Evolutionary conservation across 1,140 invertebrate genomes (phyloP), one percentile per base, ranked within the genome.

Genomic region (Macrocentrus cingulum): DNA sequence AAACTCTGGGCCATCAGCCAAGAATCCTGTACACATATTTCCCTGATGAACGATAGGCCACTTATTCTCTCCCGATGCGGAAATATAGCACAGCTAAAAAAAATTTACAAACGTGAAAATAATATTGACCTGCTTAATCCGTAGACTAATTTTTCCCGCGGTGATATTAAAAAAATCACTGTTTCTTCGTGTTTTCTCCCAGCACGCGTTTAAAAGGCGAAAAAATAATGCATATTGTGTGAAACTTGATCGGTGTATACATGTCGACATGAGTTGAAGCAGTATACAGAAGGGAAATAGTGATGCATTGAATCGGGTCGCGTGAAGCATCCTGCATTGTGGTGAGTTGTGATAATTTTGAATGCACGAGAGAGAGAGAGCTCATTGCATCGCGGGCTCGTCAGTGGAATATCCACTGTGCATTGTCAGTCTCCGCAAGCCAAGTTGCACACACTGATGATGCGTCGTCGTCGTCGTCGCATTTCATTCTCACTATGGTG

Each of bases 1-100:
- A 64, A 67, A 67, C 59, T 65, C 55, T 58, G 62, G 64, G 66
- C 60, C 45, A 41, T 20, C 29, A 55, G 66, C 66, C 66, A 66
- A 67, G 41, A 64, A 50, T 51, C 61, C 61, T 67, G 65, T 63
- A 63, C 61, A 61, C 62, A 44, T 19, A 36, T 46, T 11, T 15
- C 36, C 36, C 36, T 4, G 8, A 39, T 11, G 3, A 4, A 15
- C 11, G 13, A n/a, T 15, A 39, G 4, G 15, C 7, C 4, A 3
- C 36, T 8, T 39, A 8, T n/a, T n/a, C n/a, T n/a, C n/a, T n/a
- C n/a, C n/a, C n/a, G n/a, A n/a, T n/a, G 13, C 3, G 15, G 8
- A 11, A n/a, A 3, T 13, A 5, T 8, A 8, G 36, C n/a, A 39
- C 13, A 39, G 8, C 4, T 39, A 39, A 4, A 8, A 8, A 39